phyloP scores from a whole-genome alignment of 2,113 vertebrate species.

The Parotia lawesii region DNA sequence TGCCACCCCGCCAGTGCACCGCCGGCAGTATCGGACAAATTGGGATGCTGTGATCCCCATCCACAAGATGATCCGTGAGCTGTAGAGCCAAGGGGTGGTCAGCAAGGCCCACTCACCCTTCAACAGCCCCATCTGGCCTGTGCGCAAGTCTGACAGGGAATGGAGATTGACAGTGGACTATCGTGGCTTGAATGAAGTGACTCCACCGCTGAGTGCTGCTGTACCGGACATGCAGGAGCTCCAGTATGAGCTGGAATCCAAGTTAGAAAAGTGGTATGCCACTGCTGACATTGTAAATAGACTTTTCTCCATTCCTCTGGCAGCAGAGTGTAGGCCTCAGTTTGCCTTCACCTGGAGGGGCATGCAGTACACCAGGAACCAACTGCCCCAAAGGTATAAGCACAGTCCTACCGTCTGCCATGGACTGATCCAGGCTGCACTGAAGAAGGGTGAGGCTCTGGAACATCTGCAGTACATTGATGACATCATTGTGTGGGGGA shows the following conservation, averaged over 20 bases:
- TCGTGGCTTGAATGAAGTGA: background rate
- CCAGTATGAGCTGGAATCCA: background rate
- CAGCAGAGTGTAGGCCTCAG: background rate
- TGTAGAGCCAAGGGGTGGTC: background rate
- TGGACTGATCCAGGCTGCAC: too few species aligned
- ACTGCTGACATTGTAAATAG: too few species aligned
- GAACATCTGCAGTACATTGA: too few species aligned
- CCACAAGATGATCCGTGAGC: background rate
- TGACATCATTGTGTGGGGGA: too few species aligned
- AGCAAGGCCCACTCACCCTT: background rate
- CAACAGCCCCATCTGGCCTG: background rate
- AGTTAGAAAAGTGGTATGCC: background rate
- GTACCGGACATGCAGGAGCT: background rate
- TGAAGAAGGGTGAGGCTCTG: too few species aligned
- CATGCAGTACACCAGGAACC: background rate
- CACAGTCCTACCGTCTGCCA: too few species aligned
- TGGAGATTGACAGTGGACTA: background rate
- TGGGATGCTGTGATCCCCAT: background rate
- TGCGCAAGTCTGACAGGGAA: background rate
- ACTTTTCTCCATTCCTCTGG: too few species aligned
- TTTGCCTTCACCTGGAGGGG: background rate
- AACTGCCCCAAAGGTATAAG: too few species aligned
- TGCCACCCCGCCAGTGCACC: background rate
- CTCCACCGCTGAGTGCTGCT: background rate
- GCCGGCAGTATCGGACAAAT: background rate